Evolutionary conservation across 2,113 vertebrate genomes (phyloP), one percentile per base, ranked within the genome.

Genomic region (Columba livia): DNA sequence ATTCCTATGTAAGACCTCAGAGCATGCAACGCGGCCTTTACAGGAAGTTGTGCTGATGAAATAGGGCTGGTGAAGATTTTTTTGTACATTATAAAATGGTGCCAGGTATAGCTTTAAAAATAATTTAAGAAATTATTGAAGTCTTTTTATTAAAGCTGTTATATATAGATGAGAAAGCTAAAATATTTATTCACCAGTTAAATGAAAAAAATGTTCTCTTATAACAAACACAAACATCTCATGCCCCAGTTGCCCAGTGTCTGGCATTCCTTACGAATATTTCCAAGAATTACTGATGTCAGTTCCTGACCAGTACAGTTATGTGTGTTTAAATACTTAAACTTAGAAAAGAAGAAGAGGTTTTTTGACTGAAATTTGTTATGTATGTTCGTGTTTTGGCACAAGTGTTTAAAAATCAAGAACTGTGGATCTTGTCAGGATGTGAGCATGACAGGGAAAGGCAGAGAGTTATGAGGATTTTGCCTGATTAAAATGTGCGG

Each of bases 231-330:
- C 29, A 42, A 67, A 78, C 36, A 71, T 32, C 11, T 7, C 56
- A 44, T 1, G 2, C 24, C 51, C 2, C 21, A 32, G 34, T 64
- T 2, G 0, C 32, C 47, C 0, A 0, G 69, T 16, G 29, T 64
- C 40, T 60, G 60, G 23, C 28, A 48, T 44, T 74, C 34, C 74
- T 86, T 21, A 4, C 2, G 7, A 95, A 34, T 34, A 29, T 81
- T 74, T 78, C 50, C 42, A 31, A 51, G 64, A 73, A 78, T 48
- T 70, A 40, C 36, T 1, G 1, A 8, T 72, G 53, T 57, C 79
- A 57, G 29, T 34, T 21, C 53, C 54, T 67, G 62, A 26, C 12
- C n/a, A 88, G 44, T 23, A 50, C 42, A 93, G 69, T 14, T 44
- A 5, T 61, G 11, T 19, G 38, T 61, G 24, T 31, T 75, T 60